A percentile compares a stretch with the other conserved stretches of the same genome.
These are phyloP conservation scores for Myathropa florea DNA, from an alignment of 2,888 invertebrate genomes.

Conservation along the genomic window DNA sequence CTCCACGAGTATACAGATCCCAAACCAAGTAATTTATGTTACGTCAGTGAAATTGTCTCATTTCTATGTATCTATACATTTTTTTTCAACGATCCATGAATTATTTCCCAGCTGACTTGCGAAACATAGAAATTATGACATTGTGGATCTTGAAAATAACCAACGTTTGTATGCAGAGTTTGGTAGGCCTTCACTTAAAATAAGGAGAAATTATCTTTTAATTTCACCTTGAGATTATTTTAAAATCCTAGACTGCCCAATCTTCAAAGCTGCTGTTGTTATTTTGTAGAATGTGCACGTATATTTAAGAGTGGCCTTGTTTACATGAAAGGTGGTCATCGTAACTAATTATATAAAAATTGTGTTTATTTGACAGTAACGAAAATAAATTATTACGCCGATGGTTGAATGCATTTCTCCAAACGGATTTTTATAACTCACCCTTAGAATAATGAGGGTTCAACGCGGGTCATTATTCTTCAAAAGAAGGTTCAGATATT, in stretches of 20 bases:
- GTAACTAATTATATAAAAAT: background rate
- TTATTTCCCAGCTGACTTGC: slow-evolving; percentile 8
- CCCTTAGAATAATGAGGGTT: background rate
- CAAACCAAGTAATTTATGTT: slow-evolving; percentile 41
- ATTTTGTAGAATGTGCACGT: no score
- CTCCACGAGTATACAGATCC: slow-evolving; percentile 15
- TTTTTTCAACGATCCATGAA: background rate
- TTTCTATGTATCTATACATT: background rate
- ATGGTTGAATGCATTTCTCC: background rate
- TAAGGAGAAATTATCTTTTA: no score
- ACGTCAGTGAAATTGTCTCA: slow-evolving; percentile 13
- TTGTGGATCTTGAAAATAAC: background rate
- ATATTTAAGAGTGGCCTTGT: background rate
- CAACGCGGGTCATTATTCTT: background rate
- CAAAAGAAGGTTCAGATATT: background rate
- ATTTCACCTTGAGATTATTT: no score
- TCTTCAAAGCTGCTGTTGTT: no score
- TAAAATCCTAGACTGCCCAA: no score
- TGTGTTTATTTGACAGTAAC: background rate
- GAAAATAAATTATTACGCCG: background rate
- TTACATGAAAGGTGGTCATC: background rate
- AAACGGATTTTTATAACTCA: background rate
- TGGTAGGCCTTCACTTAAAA: no score
- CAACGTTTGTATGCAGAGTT: no score
- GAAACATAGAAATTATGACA: background rate